Percentiles rank a stretch among this genome's conserved stretches.
phyloP scores from a whole-genome alignment of 2,888 invertebrate genomes.

The Scaptomyza polygonia region DNA sequence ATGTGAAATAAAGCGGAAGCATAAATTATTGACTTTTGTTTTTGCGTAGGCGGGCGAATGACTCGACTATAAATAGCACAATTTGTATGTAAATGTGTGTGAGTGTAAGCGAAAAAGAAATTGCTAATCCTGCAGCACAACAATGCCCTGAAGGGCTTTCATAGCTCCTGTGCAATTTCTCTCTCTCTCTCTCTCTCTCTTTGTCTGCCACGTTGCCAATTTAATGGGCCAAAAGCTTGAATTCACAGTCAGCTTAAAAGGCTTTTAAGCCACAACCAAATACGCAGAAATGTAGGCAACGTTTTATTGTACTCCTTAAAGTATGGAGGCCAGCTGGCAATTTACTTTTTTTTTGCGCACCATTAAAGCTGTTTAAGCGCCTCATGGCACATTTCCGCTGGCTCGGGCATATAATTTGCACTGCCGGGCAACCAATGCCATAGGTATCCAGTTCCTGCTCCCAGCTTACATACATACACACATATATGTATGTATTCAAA shows the following conservation, averaged over 20 bases:
- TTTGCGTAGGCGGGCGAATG: conserved; percentile 17
- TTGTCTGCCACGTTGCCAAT: conserved; percentile 15
- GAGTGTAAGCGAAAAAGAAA: conserved; percentile 8
- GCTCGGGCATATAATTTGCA: conserved; percentile 38
- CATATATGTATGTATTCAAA: no score
- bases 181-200: background rate
- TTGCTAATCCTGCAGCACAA: conserved; percentile 1
- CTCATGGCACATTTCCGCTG: conserved; percentile 55
- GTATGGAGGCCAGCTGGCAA: conserved; percentile 48
- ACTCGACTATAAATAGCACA: conserved; percentile 66
- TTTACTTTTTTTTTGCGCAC: conserved; percentile 54
- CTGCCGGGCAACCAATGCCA: conserved; percentile 39
- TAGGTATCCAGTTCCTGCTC: background rate
- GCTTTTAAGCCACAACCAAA: conserved; percentile 28
- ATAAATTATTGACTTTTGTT: conserved; percentile 71
- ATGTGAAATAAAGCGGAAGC: conserved; percentile 45
- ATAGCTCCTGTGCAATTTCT: conserved; percentile 4
- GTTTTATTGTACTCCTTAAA: conserved; percentile 30
- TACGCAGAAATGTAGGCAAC: conserved; percentile 68
- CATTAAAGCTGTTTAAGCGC: conserved; percentile 73
- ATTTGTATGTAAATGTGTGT: conserved; percentile 8
- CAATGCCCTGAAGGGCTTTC: conserved; percentile 16
- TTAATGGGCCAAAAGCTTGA: conserved; percentile 28
- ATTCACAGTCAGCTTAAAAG: conserved; percentile 47
- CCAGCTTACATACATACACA: background rate